Evolutionary conservation across 2,888 invertebrate genomes (phyloP).

Genomic region (Taenaris catops): DNA sequence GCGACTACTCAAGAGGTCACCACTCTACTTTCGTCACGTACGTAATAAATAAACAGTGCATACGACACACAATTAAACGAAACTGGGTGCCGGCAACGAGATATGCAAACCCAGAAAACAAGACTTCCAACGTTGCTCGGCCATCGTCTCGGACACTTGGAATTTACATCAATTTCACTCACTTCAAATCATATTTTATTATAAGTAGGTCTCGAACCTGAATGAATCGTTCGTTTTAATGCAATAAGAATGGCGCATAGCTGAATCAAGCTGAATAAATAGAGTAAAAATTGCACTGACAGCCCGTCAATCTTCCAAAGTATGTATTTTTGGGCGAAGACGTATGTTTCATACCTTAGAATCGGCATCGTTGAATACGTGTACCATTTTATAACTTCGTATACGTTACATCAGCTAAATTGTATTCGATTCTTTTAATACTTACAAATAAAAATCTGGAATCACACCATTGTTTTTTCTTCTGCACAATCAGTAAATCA

Average conservation of each 20-base stretch:
- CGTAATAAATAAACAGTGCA: conserved; percentile 41
- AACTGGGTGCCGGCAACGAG: conserved; percentile 56
- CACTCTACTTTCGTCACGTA: conserved; percentile 34
- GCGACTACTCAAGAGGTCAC: conserved; percentile 28
- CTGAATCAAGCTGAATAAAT: conserved; percentile 71
- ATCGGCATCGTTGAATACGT: conserved; percentile 40
- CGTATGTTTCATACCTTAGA: conserved; percentile 47
- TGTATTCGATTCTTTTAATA: conserved; percentile 75
- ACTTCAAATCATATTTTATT: conserved; percentile 42
- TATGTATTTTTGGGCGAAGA: conserved; percentile 34
- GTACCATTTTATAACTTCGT: conserved; percentile 45
- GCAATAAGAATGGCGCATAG: conserved; percentile 75
- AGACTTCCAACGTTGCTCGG: conserved; percentile 31
- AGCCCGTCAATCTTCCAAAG: conserved; percentile 59
- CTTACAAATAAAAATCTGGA: conserved; percentile 80
- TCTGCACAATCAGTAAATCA: conserved; percentile 70
- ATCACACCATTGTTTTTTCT: conserved; percentile 80
- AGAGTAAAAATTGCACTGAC: conserved; percentile 71
- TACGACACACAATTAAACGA: conserved; percentile 44
- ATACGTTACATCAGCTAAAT: conserved; percentile 56
- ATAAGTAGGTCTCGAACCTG: conserved; percentile 52
- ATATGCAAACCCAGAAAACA: conserved; percentile 43
- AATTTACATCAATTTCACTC: conserved; percentile 45
- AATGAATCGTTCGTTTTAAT: conserved; percentile 59
- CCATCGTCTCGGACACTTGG: conserved; percentile 32